A percentile compares a stretch with the other conserved stretches of the same genome.
phyloP scores from a whole-genome alignment of 2,113 vertebrate species.

The Otus sunia region DNA sequence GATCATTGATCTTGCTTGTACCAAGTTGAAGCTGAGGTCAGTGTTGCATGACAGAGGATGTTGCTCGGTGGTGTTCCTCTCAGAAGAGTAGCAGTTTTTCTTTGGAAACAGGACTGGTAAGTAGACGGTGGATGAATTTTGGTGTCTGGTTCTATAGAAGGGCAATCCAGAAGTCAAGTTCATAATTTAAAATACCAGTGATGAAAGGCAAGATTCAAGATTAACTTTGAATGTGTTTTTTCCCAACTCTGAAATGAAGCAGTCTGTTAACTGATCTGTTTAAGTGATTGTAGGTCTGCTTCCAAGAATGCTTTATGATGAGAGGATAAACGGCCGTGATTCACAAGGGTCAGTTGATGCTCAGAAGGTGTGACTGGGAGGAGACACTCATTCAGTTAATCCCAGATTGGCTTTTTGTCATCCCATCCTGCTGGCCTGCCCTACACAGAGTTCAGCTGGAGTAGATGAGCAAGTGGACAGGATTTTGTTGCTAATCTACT shows the following conservation, averaged over 20 bases:
- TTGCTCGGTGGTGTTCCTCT: not conserved
- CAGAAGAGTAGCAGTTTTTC: not conserved
- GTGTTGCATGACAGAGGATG: not conserved
- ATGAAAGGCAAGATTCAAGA: not conserved
- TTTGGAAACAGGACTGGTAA: not conserved
- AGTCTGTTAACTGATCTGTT: not conserved
- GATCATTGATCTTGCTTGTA: not conserved
- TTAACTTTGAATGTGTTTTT: not conserved
- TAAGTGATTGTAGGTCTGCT: not conserved
- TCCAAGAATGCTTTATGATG: not conserved
- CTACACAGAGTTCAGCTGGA: not conserved
- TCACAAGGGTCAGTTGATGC: not conserved
- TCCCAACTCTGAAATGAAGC: not conserved
- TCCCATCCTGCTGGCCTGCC: not conserved
- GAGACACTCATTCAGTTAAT: not conserved
- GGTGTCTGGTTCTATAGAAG: not conserved
- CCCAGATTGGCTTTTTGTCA: not conserved
- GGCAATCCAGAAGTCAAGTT: not conserved
- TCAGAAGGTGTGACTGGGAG: not conserved
- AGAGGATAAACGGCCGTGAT: not conserved
- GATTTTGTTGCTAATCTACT: not conserved
- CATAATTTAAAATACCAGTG: not conserved
- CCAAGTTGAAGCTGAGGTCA: slow-evolving; percentile 17
- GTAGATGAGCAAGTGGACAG: not conserved
- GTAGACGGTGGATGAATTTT: not conserved